phyloP scores from a whole-genome alignment of 2,888 invertebrate species.

The Drosophila lacicola region DNA sequence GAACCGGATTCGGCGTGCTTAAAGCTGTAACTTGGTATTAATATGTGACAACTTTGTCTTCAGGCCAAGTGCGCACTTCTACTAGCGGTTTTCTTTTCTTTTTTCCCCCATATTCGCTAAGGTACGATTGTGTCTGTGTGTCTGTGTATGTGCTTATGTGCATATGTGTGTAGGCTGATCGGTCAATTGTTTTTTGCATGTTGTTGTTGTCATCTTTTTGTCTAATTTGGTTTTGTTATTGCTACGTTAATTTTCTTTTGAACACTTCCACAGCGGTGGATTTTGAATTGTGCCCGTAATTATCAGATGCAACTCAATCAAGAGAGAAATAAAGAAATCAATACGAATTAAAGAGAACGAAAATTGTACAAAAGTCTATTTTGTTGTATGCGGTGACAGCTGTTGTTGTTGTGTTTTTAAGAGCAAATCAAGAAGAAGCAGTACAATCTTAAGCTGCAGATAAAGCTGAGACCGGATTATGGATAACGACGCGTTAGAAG shows the following conservation, averaged over 20 bases:
- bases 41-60: slow-evolving; percentile 68
- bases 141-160: slow-evolving; percentile 17
- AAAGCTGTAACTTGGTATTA: slow-evolving; percentile 53
- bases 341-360: slow-evolving; percentile 13
- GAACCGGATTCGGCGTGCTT: slow-evolving; percentile 68
- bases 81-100: slow-evolving; percentile 38
- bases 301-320: slow-evolving; percentile 61
- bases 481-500: slow-evolving; percentile 82
- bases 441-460: slow-evolving; percentile 37
- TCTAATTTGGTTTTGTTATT: slow-evolving; percentile 51
- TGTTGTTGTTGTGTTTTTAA: slow-evolving; percentile 54
- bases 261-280: slow-evolving; percentile 61
- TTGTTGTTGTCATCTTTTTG: slow-evolving; percentile 42
- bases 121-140: slow-evolving; percentile 10
- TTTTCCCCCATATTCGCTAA: slow-evolving; percentile 16
- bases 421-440: slow-evolving; percentile 30
- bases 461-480: slow-evolving; percentile 80
- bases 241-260: slow-evolving; percentile 65
- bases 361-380: slow-evolving; percentile 22
- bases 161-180: slow-evolving; percentile 47
- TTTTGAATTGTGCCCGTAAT: slow-evolving; percentile 50
- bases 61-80: slow-evolving; percentile 45
- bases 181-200: slow-evolving; percentile 54
- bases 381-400: slow-evolving; percentile 46
- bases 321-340: slow-evolving; percentile 31